Evolutionary conservation across 2,888 invertebrate genomes (phyloP).

Genomic region (Apodemia duryi): DNA sequence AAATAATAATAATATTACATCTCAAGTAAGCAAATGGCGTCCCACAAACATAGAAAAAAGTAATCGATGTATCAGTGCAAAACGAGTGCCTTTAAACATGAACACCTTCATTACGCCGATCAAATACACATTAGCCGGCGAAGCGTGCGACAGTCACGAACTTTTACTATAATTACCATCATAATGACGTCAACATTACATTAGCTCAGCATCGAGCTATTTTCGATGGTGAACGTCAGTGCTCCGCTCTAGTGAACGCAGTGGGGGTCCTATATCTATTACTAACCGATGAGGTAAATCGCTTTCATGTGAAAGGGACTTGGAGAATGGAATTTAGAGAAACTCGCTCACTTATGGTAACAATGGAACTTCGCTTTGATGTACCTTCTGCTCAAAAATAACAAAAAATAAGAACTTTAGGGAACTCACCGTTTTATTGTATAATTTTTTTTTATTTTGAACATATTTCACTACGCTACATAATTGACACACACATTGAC

Average conservation of each 20-base stretch:
- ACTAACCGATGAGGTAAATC: constrained; percentile 9
- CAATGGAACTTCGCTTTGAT: too few species aligned
- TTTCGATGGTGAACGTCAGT: constrained; percentile 37
- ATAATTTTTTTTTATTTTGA: too few species aligned
- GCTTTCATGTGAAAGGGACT: constrained; percentile 10
- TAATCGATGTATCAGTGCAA: constrained; percentile 15
- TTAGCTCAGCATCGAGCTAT: constrained; percentile 35
- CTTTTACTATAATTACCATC: constrained; percentile 46
- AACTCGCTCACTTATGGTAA: not conserved
- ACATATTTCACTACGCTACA: too few species aligned
- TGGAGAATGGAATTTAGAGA: not conserved
- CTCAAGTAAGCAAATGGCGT: not conserved
- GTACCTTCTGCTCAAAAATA: too few species aligned
- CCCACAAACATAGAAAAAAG: constrained; percentile 9
- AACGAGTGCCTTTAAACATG: constrained; percentile 10
- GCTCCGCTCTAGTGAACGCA: constrained; percentile 42
- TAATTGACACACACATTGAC: too few species aligned
- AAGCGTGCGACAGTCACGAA: constrained; percentile 44
- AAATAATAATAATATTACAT: not conserved
- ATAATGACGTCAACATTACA: constrained; percentile 46
- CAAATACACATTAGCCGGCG: constrained; percentile 35
- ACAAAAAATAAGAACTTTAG: too few species aligned
- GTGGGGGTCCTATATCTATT: constrained; percentile 35
- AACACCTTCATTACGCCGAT: constrained; percentile 26
- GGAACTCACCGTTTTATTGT: too few species aligned